Percentiles rank a stretch among this genome's conserved stretches.
Conservation (phyloP, 2,113 vertebrate genomes). For the Chitala chitala region DNA sequence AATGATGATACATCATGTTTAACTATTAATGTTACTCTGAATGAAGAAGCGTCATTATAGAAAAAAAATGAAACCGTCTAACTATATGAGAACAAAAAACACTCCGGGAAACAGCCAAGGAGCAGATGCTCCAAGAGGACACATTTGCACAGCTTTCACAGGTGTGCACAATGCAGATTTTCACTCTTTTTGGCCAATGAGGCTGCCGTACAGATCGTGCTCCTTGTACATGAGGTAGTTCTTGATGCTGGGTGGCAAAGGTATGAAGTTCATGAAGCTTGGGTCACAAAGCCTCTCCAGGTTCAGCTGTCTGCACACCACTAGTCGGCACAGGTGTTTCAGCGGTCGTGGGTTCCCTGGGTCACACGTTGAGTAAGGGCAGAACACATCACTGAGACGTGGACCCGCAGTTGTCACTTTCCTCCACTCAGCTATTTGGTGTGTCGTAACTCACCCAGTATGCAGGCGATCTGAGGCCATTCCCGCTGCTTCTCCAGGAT, state of each 20-base stretch:
- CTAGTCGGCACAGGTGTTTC: conserved; percentile 77
- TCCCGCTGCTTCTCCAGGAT: conserved; percentile 67
- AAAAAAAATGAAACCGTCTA: no score
- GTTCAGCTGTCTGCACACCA: conserved; percentile 68
- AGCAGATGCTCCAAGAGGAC: no score
- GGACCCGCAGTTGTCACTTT: not conserved
- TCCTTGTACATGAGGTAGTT: conserved; percentile 75
- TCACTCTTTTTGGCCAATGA: conserved; percentile 10
- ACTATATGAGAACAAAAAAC: no score
- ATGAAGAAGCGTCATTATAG: no score
- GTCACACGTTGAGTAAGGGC: not conserved
- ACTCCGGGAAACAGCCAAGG: no score
- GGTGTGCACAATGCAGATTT: conserved; percentile 1
- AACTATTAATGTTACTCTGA: no score
- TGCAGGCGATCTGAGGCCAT: conserved; percentile 69
- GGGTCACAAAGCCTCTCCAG: conserved; percentile 59
- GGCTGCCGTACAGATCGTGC: conserved; percentile 58
- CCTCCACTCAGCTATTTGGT: not conserved
- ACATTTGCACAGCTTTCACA: no score
- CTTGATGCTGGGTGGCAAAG: conserved; percentile 65
- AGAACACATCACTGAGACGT: not conserved
- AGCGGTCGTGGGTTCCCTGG: conserved; percentile 73
- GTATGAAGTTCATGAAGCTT: conserved; percentile 54
- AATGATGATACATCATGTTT: no score
- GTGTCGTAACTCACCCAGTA: conserved; percentile 55